Conservation (phyloP, 2,113 vertebrate species). For the Campylomormyrus numenius region DNA sequence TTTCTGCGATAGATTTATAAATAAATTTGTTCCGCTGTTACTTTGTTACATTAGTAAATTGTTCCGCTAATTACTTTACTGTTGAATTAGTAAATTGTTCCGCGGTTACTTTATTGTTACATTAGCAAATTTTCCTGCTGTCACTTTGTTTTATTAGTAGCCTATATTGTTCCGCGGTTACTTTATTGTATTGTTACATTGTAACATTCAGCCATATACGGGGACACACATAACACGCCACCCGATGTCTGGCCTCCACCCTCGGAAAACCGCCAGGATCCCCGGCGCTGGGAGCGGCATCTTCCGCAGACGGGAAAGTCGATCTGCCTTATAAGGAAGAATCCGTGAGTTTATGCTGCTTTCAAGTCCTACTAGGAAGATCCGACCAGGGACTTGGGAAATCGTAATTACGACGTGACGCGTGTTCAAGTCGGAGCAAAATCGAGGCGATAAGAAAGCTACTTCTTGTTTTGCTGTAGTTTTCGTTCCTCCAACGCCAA, state of each 20-base stretch:
- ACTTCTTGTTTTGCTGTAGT: too few species aligned
- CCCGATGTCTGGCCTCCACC: neutral
- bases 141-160: neutral
- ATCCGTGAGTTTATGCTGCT: conserved; percentile 31
- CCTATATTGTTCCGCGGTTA: neutral
- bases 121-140: neutral
- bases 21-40: too few species aligned
- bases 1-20: neutral
- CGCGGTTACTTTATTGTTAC: neutral
- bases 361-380: too few species aligned
- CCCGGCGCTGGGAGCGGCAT: conserved; percentile 53
- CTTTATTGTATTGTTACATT: neutral
- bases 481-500: too few species aligned
- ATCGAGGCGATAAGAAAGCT: too few species aligned
- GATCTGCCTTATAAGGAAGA: conserved; percentile 70
- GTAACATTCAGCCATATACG: neutral
- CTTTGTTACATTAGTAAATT: neutral
- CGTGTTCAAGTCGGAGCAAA: too few species aligned
- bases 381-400: too few species aligned
- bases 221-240: neutral
- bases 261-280: neutral
- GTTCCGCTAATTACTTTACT: neutral
- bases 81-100: neutral
- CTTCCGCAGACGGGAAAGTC: conserved; percentile 66
- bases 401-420: too few species aligned